Base-by-base conservation (phyloP, 2,113 vertebrate species). In the Elephas maximus region DNA sequence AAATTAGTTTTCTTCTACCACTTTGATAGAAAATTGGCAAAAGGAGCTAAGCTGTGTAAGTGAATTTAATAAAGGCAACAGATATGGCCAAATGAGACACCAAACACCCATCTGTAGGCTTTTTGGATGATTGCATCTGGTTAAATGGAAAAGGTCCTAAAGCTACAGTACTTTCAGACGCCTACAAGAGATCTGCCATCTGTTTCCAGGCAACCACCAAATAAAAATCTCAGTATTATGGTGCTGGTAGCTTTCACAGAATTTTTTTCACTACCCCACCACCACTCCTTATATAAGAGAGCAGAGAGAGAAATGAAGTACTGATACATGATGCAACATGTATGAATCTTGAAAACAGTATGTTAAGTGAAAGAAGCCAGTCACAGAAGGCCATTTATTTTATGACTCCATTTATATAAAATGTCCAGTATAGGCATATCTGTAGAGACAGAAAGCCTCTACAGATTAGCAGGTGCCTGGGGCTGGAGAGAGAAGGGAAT, bases 41-140 rank as follows among this genome's bases (percentile, higher is more conserved):
- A 44, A 92, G n/a, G 69, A 86, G 30, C 53, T 95, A 57, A 82
- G 30, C 0, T 15, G 26, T 67, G 17, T 73, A 90, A 23, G 17
- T 62, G 33, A 90, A 84, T 74, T 95, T 74, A 88, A 88, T 44
- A 95, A 87, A 41, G 11, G 30, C 62, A 95, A 87, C 83, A 79
- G 78, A 79, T 28, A 80, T 2, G 24, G 67, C 37, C 73, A 57
- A 37, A 37, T 18, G 44, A 91, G 62, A 71, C 37, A 73, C 2
- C 17, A 76, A 87, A 81, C 41, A 86, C 48, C 51, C 44, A 81
- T 45, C 57, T 45, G 26, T 1, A 76, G 69, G 33, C n/a, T 67
- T 71, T 48, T 71, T 48, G 62, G 53, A 94, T 65, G 81, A 87
- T 14, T 30, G 18, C 69, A 69, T 73, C 53, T 5, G 8, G 26